Evolutionary conservation across 1,140 invertebrate species (phyloP).

Genomic region (Aphis gossypii): DNA sequence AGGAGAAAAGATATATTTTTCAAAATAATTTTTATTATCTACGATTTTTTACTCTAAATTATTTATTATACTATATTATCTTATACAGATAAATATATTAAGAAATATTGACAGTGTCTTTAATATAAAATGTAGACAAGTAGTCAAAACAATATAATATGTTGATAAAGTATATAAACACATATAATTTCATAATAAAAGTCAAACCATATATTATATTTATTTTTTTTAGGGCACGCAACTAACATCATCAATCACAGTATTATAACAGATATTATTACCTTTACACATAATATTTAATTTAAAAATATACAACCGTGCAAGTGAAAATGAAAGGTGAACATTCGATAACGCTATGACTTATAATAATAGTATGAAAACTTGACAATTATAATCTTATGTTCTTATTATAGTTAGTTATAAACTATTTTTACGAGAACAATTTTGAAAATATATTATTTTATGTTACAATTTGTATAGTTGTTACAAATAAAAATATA

Average conservation of each 20-base stretch:
- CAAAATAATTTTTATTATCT: background rate
- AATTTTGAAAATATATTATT: background rate
- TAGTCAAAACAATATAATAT: background rate
- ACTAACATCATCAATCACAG: slow-evolving; percentile 3
- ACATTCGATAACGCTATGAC: background rate
- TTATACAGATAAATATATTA: background rate
- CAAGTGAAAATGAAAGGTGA: background rate
- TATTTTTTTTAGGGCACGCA: background rate
- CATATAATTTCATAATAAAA: background rate
- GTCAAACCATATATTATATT: background rate
- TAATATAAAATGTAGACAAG: background rate
- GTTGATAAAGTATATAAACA: background rate
- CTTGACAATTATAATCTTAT: background rate
- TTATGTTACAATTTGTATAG: background rate
- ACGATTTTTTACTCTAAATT: background rate
- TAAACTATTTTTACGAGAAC: background rate
- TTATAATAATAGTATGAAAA: background rate
- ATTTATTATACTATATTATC: background rate
- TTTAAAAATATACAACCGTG: background rate
- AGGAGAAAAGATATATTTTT: background rate
- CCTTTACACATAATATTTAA: background rate
- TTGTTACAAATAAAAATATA: background rate
- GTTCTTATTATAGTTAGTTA: background rate
- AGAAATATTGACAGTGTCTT: background rate
- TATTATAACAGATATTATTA: background rate